Percentiles rank a stretch among this genome's conserved stretches.
phyloP scores from a whole-genome alignment of 2,888 invertebrate species.

The Rhyacophila evoluta region DNA sequence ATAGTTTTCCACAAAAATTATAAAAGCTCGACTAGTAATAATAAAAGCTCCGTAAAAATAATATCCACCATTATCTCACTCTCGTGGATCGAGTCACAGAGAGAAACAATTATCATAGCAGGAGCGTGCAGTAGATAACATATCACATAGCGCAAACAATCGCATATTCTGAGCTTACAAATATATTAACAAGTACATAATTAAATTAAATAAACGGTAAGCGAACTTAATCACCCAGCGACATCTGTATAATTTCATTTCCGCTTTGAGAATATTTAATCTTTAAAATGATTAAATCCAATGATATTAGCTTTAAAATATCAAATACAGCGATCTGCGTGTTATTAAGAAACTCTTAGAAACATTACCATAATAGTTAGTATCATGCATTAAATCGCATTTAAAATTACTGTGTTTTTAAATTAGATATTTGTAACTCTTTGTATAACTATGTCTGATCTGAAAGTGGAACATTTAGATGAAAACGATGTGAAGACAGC shows the following conservation, averaged over 20 bases:
- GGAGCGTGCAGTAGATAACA: neutral
- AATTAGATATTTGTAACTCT: no score
- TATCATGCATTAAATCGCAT: no score
- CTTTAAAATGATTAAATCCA: neutral
- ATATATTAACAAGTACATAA: neutral
- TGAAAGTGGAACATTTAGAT: no score
- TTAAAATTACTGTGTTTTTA: no score
- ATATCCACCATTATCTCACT: neutral
- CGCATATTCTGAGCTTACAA: neutral
- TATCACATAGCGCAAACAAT: neutral
- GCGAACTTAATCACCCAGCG: neutral
- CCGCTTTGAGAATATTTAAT: neutral
- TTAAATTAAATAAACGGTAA: constrained; percentile 24
- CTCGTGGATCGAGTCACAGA: neutral
- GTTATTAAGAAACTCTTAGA: no score
- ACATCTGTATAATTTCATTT: constrained; percentile 22
- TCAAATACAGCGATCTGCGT: neutral
- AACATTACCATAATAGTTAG: no score
- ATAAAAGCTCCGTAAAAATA: no score
- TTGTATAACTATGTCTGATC: no score
- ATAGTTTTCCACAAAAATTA: no score
- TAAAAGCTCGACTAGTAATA: no score
- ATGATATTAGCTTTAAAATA: neutral
- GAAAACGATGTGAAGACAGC: no score
- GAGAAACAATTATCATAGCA: neutral